These are phyloP conservation scores for Archocentrus centrarchus DNA, from an alignment of 2,113 vertebrate species.

Conservation along the genomic window DNA sequence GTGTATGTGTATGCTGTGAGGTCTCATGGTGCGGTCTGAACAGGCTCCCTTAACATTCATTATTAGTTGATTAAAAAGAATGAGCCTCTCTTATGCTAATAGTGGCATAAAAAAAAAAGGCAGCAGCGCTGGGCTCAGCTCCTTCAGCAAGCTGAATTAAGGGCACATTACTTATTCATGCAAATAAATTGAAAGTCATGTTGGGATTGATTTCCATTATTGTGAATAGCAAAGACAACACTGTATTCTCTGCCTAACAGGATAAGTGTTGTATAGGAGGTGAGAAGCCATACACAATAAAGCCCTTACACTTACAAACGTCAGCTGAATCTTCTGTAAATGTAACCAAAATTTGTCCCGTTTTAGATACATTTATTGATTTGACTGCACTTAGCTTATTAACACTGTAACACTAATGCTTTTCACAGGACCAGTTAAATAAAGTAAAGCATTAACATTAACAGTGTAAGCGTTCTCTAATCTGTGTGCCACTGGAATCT, in stretches of 20 bases:
- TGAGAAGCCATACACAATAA: conserved; percentile 50
- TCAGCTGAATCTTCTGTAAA: conserved; percentile 9
- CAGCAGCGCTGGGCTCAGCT: conserved; percentile 43
- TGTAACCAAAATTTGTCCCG: background rate
- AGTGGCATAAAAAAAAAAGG: conserved; percentile 57
- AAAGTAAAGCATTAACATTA: background rate
- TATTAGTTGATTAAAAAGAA: conserved; percentile 81
- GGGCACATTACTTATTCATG: conserved; percentile 79
- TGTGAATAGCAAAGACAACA: conserved; percentile 73
- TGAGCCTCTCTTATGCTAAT: conserved; percentile 79
- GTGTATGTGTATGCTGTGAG: conserved; percentile 21
- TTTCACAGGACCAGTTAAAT: conserved; percentile 2
- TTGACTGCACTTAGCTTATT: background rate
- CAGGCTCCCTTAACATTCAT: conserved; percentile 77
- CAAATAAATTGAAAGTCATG: conserved; percentile 80
- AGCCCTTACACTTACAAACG: background rate
- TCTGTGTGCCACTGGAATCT: background rate
- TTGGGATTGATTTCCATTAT: conserved; percentile 82
- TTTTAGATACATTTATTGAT: conserved; percentile 33
- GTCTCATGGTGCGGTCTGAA: conserved; percentile 75
- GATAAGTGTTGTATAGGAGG: conserved; percentile 59
- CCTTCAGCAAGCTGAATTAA: conserved; percentile 75
- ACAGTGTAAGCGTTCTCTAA: conserved; percentile 1
- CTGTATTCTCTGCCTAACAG: conserved; percentile 50
- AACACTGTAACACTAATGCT: background rate